Conservation (phyloP, 2,797 vertebrate species). For the Mareca penelope region DNA sequence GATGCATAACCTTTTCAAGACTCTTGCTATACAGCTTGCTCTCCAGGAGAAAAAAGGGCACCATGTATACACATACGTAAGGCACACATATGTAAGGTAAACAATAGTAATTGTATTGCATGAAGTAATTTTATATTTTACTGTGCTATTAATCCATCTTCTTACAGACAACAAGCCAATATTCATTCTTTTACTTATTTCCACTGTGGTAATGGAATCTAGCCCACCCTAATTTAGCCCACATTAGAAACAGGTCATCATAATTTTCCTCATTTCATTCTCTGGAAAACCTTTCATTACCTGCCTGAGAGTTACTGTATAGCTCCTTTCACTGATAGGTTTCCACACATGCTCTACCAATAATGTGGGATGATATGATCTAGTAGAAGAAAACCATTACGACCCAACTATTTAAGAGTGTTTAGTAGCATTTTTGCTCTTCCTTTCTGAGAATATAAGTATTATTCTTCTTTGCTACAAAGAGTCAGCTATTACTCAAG, state of each 20-base stretch:
- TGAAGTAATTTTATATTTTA: neutral
- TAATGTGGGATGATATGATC: neutral
- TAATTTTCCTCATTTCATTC: neutral
- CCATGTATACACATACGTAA: neutral
- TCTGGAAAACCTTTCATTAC: neutral
- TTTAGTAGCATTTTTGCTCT: neutral
- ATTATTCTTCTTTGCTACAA: neutral
- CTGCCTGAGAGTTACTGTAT: neutral
- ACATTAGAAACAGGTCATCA: neutral
- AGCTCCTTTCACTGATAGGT: neutral
- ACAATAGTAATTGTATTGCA: neutral
- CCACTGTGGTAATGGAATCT: neutral
- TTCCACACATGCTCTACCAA: neutral
- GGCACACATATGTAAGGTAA: fast-evolving
- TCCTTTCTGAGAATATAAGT: neutral
- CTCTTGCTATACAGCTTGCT: neutral
- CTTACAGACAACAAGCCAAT: neutral
- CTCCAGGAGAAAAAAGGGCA: neutral
- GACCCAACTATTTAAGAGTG: neutral
- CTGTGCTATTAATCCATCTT: neutral
- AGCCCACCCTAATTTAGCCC: neutral
- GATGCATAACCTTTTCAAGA: neutral
- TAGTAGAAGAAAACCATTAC: neutral
- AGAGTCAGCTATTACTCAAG: neutral
- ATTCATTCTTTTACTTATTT: neutral